phyloP scores from a whole-genome alignment of 2,113 vertebrate species.

The Aix galericulata region DNA sequence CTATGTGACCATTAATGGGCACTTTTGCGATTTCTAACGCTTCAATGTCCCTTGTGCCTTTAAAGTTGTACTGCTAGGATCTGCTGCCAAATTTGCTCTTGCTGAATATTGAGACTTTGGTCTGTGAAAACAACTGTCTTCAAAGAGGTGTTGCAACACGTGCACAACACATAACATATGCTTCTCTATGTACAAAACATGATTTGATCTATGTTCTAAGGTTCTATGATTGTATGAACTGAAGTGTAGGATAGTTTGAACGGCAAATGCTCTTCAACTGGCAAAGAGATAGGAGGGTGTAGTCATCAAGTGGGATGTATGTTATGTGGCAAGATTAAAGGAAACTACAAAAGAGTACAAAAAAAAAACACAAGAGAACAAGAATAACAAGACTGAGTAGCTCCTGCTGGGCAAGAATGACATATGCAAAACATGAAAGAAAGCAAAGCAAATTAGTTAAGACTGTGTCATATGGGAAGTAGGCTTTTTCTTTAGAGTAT shows the following conservation, averaged over 20 bases:
- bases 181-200: neutral
- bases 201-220: neutral
- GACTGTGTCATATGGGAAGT: neutral
- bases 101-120: neutral
- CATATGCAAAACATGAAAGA: neutral
- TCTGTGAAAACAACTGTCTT: neutral
- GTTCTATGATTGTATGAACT: neutral
- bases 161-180: neutral
- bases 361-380: neutral
- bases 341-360: neutral
- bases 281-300: neutral
- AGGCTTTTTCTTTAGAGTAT: neutral
- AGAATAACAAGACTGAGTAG: neutral
- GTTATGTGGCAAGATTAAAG: neutral
- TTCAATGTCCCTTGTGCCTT: no score
- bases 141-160: neutral
- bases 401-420: neutral
- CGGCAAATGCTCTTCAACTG: conserved; percentile 25
- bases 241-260: neutral
- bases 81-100: neutral
- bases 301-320: neutral
- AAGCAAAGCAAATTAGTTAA: neutral
- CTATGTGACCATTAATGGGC: no score
- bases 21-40: no score
- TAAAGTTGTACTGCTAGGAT: neutral